Evolutionary conservation across 2,888 invertebrate genomes (phyloP).

Genomic region (Ectemnius continuus): DNA sequence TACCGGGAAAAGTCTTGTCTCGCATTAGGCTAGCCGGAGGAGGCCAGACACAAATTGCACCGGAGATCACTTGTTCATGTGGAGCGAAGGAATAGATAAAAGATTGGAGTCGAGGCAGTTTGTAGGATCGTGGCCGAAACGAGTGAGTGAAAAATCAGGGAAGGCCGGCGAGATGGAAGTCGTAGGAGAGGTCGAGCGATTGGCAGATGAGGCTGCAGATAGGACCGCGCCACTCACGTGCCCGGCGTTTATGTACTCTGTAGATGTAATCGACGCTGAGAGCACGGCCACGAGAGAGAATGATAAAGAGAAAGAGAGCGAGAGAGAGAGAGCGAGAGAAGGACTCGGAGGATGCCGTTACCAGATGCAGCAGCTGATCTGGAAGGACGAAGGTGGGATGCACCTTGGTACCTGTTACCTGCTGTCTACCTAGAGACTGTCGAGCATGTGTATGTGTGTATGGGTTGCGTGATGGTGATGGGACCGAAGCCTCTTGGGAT

Average conservation of each 20-base stretch:
- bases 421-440: constrained; percentile 47
- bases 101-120: not conserved
- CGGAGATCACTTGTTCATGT: not conserved
- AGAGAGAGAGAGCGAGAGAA: constrained; percentile 29
- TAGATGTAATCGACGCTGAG: constrained; percentile 55
- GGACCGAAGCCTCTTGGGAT: constrained; percentile 66
- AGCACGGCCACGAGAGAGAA: constrained; percentile 32
- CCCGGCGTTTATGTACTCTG: constrained; percentile 59
- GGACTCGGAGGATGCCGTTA: constrained; percentile 32
- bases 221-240: constrained; percentile 45
- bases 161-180: constrained; percentile 33
- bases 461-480: constrained; percentile 55
- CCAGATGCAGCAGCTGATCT: constrained; percentile 56
- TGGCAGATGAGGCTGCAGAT: constrained; percentile 47
- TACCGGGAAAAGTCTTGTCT: no score
- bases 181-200: constrained; percentile 41
- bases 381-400: constrained; percentile 50
- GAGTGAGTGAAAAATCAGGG: constrained; percentile 1
- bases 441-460: not conserved
- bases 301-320: constrained; percentile 16
- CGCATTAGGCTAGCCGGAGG: not conserved
- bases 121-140: not conserved
- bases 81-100: not conserved
- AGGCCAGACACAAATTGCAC: not conserved
- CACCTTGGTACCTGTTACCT: constrained; percentile 65